A percentile compares a stretch with the other conserved stretches of the same genome.
phyloP scores from a whole-genome alignment of 2,888 invertebrate genomes.

The Drosophila nigritarsus region DNA sequence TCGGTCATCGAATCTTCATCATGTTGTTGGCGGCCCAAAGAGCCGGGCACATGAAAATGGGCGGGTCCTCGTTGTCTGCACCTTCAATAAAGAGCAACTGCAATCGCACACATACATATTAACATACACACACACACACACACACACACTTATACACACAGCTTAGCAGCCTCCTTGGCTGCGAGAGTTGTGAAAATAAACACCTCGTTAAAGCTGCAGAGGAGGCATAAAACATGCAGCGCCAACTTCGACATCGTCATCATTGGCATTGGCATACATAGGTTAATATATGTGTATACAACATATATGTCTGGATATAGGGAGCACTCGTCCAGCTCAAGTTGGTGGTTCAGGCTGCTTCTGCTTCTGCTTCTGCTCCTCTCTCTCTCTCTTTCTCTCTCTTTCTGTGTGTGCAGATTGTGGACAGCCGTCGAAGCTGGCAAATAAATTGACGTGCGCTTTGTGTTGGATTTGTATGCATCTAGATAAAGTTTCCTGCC shows the following conservation, averaged over 20 bases:
- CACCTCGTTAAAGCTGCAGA: constrained; percentile 83
- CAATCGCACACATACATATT: constrained; percentile 37
- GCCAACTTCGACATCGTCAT: constrained; percentile 73
- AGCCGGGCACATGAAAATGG: constrained; percentile 69
- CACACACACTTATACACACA: constrained; percentile 16
- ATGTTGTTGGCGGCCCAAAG: constrained; percentile 63
- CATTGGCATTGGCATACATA: constrained; percentile 60
- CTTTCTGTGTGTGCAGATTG: not conserved
- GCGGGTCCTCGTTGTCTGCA: constrained; percentile 79
- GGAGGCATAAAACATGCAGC: constrained; percentile 81
- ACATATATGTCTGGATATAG: constrained; percentile 10
- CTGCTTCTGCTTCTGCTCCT: constrained; percentile 17
- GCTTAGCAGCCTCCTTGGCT: constrained; percentile 43
- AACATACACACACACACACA: constrained; percentile 19
- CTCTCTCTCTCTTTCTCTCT: not conserved
- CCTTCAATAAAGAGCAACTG: constrained; percentile 72
- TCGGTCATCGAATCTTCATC: constrained; percentile 74
- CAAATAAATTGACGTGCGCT: constrained; percentile 82
- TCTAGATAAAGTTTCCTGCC: constrained; percentile 75
- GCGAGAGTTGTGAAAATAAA: constrained; percentile 83
- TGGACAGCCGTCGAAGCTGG: constrained; percentile 59
- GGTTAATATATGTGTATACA: constrained; percentile 53
- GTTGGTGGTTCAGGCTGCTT: not conserved
- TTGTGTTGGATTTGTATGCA: constrained; percentile 81
- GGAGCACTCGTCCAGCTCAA: constrained; percentile 2